Evolutionary conservation across 2,113 vertebrate species (phyloP).

Genomic region (Vireo altiloquus): DNA sequence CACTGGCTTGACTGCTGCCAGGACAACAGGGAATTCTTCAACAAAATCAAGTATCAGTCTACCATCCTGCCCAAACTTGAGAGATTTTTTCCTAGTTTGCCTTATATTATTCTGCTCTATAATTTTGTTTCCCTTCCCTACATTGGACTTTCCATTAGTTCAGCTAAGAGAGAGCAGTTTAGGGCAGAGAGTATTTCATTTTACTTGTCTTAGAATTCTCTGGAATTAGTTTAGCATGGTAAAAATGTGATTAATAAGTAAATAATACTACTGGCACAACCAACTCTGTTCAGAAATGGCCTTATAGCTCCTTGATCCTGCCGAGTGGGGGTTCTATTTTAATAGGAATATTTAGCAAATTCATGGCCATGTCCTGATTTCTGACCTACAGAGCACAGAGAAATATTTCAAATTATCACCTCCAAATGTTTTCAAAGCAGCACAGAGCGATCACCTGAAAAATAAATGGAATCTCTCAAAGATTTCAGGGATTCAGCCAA

Average conservation of each 20-base stretch:
- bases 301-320: background rate
- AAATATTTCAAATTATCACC: background rate
- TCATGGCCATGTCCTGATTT: background rate
- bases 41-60: background rate
- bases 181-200: background rate
- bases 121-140: background rate
- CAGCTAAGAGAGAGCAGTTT: background rate
- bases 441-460: background rate
- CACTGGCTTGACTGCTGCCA: background rate
- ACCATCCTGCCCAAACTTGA: background rate
- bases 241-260: conserved; percentile 6
- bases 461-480: background rate
- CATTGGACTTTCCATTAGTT: background rate
- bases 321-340: background rate
- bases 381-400: background rate
- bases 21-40: background rate
- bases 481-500: background rate
- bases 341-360: background rate
- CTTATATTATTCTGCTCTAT: background rate
- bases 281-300: background rate
- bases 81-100: background rate
- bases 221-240: background rate
- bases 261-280: background rate
- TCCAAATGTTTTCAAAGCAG: background rate
- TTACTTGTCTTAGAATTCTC: background rate